phyloP scores from a whole-genome alignment of 2,797 vertebrate species.

The Gallinago nigripennis region DNA sequence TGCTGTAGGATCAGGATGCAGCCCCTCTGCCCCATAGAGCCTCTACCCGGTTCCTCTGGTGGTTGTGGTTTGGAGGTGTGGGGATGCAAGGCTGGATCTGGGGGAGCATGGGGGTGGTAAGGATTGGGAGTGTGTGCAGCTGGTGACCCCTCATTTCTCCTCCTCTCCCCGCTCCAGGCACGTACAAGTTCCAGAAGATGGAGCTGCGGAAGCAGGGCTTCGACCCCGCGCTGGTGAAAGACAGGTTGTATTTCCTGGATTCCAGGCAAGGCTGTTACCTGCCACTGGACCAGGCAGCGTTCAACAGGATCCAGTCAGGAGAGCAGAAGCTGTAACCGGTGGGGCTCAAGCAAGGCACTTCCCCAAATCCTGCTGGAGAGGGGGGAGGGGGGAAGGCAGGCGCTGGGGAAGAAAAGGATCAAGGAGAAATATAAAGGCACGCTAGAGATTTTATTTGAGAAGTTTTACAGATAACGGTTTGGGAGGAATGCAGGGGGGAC shows the following conservation, averaged over 20 bases:
- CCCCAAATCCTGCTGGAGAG: not conserved
- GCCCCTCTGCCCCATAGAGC: not conserved
- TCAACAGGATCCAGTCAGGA: conserved; percentile 86
- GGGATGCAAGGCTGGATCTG: not conserved
- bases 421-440: not conserved
- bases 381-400: not conserved
- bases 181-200: conserved; percentile 95
- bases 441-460: not conserved
- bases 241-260: conserved; percentile 92
- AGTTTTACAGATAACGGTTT: conserved; percentile 1
- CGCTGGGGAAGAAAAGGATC: not conserved
- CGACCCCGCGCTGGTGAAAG: conserved; percentile 81
- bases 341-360: not conserved
- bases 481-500: not conserved
- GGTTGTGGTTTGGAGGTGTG: not conserved
- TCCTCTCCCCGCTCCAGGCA: conserved; percentile 77
- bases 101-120: rapidly evolving
- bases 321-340: conserved; percentile 88
- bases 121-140: not conserved
- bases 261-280: conserved; percentile 85
- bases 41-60: not conserved
- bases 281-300: conserved; percentile 80
- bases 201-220: conserved; percentile 91
- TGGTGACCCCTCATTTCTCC: not conserved
- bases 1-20: not conserved